Evolutionary conservation across 2,888 invertebrate species (phyloP).

Genomic region (Spatulosminthurus flaviceps): DNA sequence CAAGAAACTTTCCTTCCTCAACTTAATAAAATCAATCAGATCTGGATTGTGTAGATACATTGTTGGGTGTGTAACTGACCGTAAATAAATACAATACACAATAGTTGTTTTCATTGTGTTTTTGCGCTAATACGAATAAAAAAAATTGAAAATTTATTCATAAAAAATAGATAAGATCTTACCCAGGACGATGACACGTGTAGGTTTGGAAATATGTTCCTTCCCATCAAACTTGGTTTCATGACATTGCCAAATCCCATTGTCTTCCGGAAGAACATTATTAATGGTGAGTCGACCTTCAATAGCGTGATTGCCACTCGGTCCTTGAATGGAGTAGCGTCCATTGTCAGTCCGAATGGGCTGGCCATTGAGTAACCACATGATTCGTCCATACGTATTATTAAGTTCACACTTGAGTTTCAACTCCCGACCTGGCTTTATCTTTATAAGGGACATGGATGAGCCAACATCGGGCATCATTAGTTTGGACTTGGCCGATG

Average conservation of each 20-base stretch:
- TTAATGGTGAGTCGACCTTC: constrained; percentile 63
- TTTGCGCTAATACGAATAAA: too few species aligned
- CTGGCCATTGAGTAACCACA: constrained; percentile 62
- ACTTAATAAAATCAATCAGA: too few species aligned
- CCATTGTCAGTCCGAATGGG: constrained; percentile 63
- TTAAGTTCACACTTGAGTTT: constrained; percentile 63
- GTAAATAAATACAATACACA: too few species aligned
- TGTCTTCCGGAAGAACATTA: constrained; percentile 62
- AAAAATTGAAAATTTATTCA: not conserved
- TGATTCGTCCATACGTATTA: constrained; percentile 63
- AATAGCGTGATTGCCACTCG: constrained; percentile 59
- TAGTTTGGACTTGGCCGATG: constrained; percentile 29
- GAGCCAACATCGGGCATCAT: constrained; percentile 3
- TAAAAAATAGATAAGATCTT: constrained; percentile 47
- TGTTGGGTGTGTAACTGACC: too few species aligned
- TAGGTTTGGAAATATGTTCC: constrained; percentile 70
- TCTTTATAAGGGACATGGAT: constrained; percentile 52
- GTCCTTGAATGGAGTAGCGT: constrained; percentile 63
- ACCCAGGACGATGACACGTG: constrained; percentile 69
- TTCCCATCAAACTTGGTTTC: constrained; percentile 65
- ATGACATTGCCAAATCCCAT: constrained; percentile 62
- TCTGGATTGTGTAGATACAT: too few species aligned
- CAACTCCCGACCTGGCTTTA: constrained; percentile 63
- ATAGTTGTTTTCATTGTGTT: too few species aligned
- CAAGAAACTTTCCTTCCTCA: too few species aligned